Base-by-base conservation (phyloP, 2,888 invertebrate genomes). In the Isoperla grammatica region DNA sequence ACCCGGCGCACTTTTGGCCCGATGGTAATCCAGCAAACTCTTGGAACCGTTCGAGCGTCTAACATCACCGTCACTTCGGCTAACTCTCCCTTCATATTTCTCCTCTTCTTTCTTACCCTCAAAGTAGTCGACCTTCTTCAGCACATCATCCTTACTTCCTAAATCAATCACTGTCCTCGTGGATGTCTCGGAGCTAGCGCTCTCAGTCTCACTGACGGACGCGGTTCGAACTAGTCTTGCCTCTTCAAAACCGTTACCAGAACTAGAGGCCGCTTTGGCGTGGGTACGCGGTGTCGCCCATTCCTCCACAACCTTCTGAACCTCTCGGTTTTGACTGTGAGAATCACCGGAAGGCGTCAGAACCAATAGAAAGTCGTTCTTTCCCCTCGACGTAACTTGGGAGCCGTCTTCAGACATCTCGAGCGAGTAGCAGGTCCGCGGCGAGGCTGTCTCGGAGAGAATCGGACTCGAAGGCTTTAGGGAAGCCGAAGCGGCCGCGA, bases 51-150 rank as follows among this genome's bases (percentile, higher is more conserved):
- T 23, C 11, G 50, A 22, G n/a, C 55, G 15, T 13, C 57, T 39
- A 6, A 59, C 56, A 23, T 61, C 62, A 39, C 61, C 58, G 19
- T 53, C 57, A 53, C 64, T 56, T n/a, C 63, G 40, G 37, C 62
- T 54, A 2, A 58, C 60, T 6, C 54, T 43, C 1, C 19, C 56
- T 1, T 23, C 22, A 1, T 40, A n/a, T 35, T 37, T 43, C 29
- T 40, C 17, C 3, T 53, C 20, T 29, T 29, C 42, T 8, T 8
- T 4, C n/a, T 35, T 50, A 17, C 15, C 23, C 22, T 91, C 90
- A 70, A 90, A 91, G 74, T 87, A 90, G 71, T 88, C 85, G 1
- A 91, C 86, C 73, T 87, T 90, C 67, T 83, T 83, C 59, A 83
- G 80, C 1, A 88, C 83, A 65, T 83, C 83, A 60, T 85, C 83